phyloP scores from a whole-genome alignment of 2,113 vertebrate genomes.

The Phaetusa simplex region DNA sequence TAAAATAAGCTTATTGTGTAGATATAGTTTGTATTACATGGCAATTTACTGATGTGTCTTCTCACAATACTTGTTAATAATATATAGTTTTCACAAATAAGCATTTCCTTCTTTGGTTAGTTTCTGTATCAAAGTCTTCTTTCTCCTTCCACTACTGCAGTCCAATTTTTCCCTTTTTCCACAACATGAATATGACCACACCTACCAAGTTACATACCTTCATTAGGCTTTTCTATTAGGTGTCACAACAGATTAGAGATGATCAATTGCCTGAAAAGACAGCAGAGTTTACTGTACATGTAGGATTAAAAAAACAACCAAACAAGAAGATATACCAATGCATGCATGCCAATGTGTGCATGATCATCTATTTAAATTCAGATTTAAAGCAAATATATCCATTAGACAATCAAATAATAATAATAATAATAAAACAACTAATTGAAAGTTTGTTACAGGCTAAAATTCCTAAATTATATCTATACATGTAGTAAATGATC shows the following conservation, averaged over 20 bases:
- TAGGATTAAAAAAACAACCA: neutral
- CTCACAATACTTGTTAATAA: neutral
- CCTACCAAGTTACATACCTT: neutral
- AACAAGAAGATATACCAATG: neutral
- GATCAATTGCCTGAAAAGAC: neutral
- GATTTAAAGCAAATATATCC: neutral
- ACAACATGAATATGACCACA: accelerated
- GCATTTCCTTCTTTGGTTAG: neutral
- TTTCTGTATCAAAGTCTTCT: neutral
- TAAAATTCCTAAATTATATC: neutral
- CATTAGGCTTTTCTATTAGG: neutral
- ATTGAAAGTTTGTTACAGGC: neutral
- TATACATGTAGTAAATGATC: neutral
- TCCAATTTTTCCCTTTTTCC: neutral
- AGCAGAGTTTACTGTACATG: neutral
- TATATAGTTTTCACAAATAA: neutral
- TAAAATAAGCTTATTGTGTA: neutral
- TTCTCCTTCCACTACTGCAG: neutral
- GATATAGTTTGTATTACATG: neutral
- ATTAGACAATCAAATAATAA: neutral
- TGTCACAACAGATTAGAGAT: neutral
- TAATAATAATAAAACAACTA: neutral
- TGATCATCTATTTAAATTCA: neutral
- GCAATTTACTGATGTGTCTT: neutral
- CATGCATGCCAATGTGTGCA: neutral